Percentiles rank a stretch among this genome's conserved stretches.
phyloP scores from a whole-genome alignment of 2,888 invertebrate genomes.

The Mactromeris polynyma region DNA sequence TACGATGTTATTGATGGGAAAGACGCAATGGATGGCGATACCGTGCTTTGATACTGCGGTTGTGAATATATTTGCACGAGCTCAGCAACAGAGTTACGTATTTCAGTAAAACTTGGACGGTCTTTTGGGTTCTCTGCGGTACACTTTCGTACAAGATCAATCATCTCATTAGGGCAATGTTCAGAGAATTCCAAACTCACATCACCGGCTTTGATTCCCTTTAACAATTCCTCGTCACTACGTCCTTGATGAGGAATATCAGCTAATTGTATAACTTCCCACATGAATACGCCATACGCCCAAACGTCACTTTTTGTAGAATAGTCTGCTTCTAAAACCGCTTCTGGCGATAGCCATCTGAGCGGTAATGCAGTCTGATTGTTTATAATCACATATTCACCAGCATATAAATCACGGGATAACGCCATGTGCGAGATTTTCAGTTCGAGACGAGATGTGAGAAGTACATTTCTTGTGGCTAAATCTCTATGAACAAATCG shows the following conservation, averaged over 20 bases:
- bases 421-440: constrained; percentile 94
- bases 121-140: constrained; percentile 85
- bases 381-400: constrained; percentile 93
- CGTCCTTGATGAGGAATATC: constrained; percentile 92
- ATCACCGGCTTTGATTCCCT: constrained; percentile 78
- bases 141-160: constrained; percentile 84
- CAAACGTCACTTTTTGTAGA: constrained; percentile 97
- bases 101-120: constrained; percentile 87
- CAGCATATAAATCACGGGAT: constrained; percentile 94
- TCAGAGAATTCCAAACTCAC: constrained; percentile 77
- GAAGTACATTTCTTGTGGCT: constrained; percentile 96
- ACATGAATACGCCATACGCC: constrained; percentile 95
- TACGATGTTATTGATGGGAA: constrained; percentile 53
- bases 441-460: constrained; percentile 92
- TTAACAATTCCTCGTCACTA: constrained; percentile 92
- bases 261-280: constrained; percentile 95
- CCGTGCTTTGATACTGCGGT: constrained; percentile 51
- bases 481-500: constrained; percentile 96
- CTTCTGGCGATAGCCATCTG: constrained; percentile 96
- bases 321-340: constrained; percentile 95
- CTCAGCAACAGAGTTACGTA: constrained; percentile 84
- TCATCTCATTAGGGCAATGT: constrained; percentile 83
- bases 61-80: constrained; percentile 77
- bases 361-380: constrained; percentile 90
- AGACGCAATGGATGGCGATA: constrained; percentile 35